These are phyloP conservation scores for Murina feae DNA, from an alignment of 2,113 vertebrate genomes.

Conservation along the genomic window DNA sequence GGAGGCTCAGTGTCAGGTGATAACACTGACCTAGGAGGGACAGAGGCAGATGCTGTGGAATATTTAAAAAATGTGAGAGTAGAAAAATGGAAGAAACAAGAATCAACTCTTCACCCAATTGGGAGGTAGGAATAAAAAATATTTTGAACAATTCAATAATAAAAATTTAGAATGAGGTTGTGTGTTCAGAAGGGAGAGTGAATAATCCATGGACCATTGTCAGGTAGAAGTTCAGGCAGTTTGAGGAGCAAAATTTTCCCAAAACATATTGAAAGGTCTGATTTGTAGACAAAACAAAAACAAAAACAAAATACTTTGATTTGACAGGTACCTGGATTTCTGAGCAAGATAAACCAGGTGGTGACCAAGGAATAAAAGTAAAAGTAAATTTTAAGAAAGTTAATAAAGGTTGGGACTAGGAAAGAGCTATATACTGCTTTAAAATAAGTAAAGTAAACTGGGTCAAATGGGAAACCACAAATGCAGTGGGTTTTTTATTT, in stretches of 20 bases:
- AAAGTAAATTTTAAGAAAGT: conserved; percentile 25
- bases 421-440: background rate
- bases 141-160: conserved; percentile 3
- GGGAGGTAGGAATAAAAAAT: background rate
- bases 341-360: background rate
- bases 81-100: background rate
- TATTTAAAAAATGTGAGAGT: background rate
- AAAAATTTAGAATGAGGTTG: background rate
- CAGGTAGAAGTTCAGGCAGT: background rate
- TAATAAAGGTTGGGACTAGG: background rate
- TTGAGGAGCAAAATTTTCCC: background rate
- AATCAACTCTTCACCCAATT: background rate
- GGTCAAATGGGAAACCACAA: background rate
- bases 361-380: background rate
- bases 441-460: conserved; percentile 28
- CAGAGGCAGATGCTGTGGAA: background rate
- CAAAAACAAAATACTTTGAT: background rate
- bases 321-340: background rate
- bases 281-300: background rate
- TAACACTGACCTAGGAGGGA: background rate
- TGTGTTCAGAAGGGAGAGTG: background rate
- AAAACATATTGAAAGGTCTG: background rate
- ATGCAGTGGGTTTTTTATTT: background rate
- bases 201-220: background rate
- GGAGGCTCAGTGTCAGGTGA: background rate